These are phyloP conservation scores for Phaethon lepturus DNA, from an alignment of 2,113 vertebrate genomes.

Conservation along the genomic window DNA sequence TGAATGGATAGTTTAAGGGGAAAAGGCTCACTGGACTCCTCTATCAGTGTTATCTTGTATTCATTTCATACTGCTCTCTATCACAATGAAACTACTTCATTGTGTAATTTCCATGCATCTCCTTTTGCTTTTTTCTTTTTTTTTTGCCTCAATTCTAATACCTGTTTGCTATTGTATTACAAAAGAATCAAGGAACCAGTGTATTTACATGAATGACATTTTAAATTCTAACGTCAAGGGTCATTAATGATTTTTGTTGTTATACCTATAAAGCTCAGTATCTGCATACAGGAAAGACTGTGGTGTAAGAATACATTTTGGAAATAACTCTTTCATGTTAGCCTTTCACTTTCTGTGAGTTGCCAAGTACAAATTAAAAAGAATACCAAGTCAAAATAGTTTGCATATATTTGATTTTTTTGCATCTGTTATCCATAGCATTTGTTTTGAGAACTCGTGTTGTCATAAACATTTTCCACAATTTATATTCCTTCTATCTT, in stretches of 20 bases:
- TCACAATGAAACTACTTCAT: constrained; percentile 55
- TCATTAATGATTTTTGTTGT: constrained; percentile 69
- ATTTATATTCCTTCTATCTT: not conserved
- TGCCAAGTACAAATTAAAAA: constrained; percentile 46
- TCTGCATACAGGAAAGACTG: constrained; percentile 15
- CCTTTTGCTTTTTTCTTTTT: constrained; percentile 4
- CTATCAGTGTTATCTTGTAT: constrained; percentile 44
- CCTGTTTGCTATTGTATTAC: constrained; percentile 58
- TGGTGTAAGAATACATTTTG: constrained; percentile 40
- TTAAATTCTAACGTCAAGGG: constrained; percentile 70
- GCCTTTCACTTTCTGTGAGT: constrained; percentile 54
- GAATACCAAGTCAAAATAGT: constrained; percentile 22
- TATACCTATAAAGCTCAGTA: constrained; percentile 21
- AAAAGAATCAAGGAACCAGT: constrained; percentile 34
- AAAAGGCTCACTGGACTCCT: not conserved
- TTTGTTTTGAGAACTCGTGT: not conserved
- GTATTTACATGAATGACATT: constrained; percentile 66
- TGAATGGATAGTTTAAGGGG: not conserved
- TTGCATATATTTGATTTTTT: constrained; percentile 45
- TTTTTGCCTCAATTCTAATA: constrained; percentile 70
- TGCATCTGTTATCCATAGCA: not conserved
- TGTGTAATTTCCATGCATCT: constrained; percentile 64
- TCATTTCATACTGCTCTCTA: constrained; percentile 49
- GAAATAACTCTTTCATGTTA: constrained; percentile 51
- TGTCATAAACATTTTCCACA: not conserved